Conservation (phyloP, 2,888 invertebrate species). For the Meteorus colon region DNA sequence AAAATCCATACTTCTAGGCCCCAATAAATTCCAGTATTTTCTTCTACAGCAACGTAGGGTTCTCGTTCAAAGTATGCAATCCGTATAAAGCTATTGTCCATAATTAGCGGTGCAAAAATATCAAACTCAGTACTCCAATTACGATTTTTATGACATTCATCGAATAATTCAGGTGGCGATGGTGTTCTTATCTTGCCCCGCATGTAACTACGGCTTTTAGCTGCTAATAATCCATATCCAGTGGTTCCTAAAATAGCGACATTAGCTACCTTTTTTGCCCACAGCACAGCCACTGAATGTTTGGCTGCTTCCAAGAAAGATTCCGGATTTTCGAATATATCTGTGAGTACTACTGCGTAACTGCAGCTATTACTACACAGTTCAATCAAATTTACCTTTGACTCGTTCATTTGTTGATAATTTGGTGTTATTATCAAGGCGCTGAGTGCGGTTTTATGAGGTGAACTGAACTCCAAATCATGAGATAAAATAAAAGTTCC, state of each 20-base stretch:
- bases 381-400: slow-evolving; percentile 38
- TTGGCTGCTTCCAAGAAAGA: slow-evolving; percentile 54
- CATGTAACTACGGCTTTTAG: slow-evolving; percentile 52
- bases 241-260: slow-evolving; percentile 53
- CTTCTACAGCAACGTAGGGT: slow-evolving; percentile 50
- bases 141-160: slow-evolving; percentile 46
- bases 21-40: neutral
- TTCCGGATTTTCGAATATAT: slow-evolving; percentile 44
- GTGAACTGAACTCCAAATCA: neutral
- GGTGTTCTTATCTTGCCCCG: slow-evolving; percentile 46
- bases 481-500: slow-evolving; percentile 45
- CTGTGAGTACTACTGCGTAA: slow-evolving; percentile 51
- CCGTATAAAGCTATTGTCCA: slow-evolving; percentile 51
- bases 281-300: slow-evolving; percentile 48
- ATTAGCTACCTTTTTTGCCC: slow-evolving; percentile 51
- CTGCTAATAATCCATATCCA: slow-evolving; percentile 45
- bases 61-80: slow-evolving; percentile 52
- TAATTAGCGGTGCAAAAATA: slow-evolving; percentile 31
- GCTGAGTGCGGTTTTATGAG: slow-evolving; percentile 30
- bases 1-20: slow-evolving; percentile 52
- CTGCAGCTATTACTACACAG: slow-evolving; percentile 56
- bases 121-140: neutral
- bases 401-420: slow-evolving; percentile 40
- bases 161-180: slow-evolving; percentile 50
- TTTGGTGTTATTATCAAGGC: slow-evolving; percentile 54